Percentiles rank a stretch among this genome's conserved stretches.
phyloP scores from a whole-genome alignment of 2,888 invertebrate species.

The Netelia fuscicornis region DNA sequence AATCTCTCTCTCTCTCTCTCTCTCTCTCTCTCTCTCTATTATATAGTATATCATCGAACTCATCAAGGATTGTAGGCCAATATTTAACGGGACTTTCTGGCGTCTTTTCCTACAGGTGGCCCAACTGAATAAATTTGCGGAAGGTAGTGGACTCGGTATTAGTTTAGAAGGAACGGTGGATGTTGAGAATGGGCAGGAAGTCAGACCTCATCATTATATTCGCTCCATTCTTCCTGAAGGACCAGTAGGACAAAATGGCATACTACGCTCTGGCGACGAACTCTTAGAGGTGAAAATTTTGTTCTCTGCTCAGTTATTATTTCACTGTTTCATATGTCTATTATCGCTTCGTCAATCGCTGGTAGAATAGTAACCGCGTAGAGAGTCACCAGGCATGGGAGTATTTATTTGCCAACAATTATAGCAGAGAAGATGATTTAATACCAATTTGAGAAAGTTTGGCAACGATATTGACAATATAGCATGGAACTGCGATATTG shows the following conservation, averaged over 20 bases:
- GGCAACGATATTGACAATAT: too few relatives aligned
- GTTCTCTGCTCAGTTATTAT: neutral
- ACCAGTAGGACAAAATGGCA: conserved; percentile 96
- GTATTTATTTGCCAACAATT: too few relatives aligned
- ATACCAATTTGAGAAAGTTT: too few relatives aligned
- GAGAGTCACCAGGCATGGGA: too few relatives aligned
- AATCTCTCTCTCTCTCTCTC: neutral
- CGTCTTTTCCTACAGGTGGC: conserved; percentile 89
- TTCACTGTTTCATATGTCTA: neutral
- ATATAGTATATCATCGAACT: neutral
- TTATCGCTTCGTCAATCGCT: neutral
- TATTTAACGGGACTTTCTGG: neutral
- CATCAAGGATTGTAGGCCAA: neutral
- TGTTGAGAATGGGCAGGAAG: conserved; percentile 98
- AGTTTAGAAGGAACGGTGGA: conserved; percentile 99
- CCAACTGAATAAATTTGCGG: conserved; percentile 95
- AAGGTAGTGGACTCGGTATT: conserved; percentile 96
- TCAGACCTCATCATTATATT: conserved; percentile 99
- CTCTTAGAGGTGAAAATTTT: conserved; percentile 89
- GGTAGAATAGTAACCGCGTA: too few relatives aligned
- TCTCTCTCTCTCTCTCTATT: neutral
- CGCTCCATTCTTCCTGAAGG: conserved; percentile 98
- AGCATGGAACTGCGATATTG: too few relatives aligned
- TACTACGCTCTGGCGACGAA: conserved; percentile 97
- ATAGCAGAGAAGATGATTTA: too few relatives aligned